Conservation (phyloP, 2,797 vertebrate genomes). For the Oophaga sylvatica region DNA sequence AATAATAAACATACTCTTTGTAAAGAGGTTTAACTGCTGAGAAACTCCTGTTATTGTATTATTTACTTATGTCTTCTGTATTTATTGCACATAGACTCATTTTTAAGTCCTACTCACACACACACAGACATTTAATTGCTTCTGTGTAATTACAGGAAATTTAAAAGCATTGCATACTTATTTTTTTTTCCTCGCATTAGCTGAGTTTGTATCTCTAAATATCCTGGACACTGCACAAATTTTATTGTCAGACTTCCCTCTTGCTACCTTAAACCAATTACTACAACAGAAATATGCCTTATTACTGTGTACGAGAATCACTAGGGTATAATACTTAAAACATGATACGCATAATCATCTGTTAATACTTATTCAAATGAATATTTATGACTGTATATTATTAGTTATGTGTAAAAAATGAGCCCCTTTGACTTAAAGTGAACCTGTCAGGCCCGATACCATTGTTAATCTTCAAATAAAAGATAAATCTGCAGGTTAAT, state of each 20-base stretch:
- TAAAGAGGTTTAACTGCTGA: slow-evolving; percentile 54
- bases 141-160: slow-evolving; percentile 50
- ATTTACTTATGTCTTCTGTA: slow-evolving; percentile 52
- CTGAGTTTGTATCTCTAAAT: slow-evolving; percentile 28
- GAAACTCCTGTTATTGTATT: slow-evolving; percentile 50
- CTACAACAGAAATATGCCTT: slow-evolving; percentile 47
- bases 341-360: slow-evolving; percentile 50
- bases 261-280: slow-evolving; percentile 60
- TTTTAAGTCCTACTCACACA: slow-evolving; percentile 29
- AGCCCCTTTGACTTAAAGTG: background rate
- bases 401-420: slow-evolving; percentile 20
- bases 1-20: slow-evolving; percentile 56
- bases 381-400: slow-evolving; percentile 39
- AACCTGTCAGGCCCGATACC: no score
- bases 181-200: slow-evolving; percentile 40
- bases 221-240: slow-evolving; percentile 51
- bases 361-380: slow-evolving; percentile 53
- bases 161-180: slow-evolving; percentile 39
- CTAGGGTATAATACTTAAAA: slow-evolving; percentile 35
- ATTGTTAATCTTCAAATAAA: no score
- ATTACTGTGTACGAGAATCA: slow-evolving; percentile 47
- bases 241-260: slow-evolving; percentile 52
- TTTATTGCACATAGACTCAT: slow-evolving; percentile 37
- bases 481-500: no score
- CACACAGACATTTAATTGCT: slow-evolving; percentile 36